Base-by-base conservation (phyloP, 2,888 invertebrate species). In the Yponomeuta evonymella region DNA sequence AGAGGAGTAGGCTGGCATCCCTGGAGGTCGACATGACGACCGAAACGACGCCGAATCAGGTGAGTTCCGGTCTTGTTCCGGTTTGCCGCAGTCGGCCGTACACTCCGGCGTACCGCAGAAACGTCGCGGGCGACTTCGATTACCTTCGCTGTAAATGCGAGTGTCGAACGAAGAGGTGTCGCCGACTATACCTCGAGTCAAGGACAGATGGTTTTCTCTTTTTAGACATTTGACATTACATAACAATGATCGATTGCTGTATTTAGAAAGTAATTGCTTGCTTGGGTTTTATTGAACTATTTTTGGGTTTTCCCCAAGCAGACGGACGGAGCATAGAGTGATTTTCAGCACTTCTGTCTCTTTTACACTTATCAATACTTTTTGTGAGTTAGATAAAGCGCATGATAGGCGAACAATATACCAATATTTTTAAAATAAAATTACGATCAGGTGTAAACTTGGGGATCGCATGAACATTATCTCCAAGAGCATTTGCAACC, bases 11-110 rank as follows among this genome's bases (percentile, higher is more conserved):
- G 75, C 77, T 87, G 74, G 85, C 86, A 76, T 83, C 86, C 75
- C 75, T 81, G 74, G 86, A 86, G 80, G 85, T 78, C 80, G 86
- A 86, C 75, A 93, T 92, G 93, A 93, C 92, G 76, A 92, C 92
- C 75, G 93, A 92, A 77, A 92, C 92, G 76, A 90, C 90, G 87
- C 93, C 91, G 77, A 92, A 85, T 74, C 92, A 92, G 92, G 93
- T 93, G 77, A 77, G 82, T 71, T 58, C 15, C 15, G 8, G 15
- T 5, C 12, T 58, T 58, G 15, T 58, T 15, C 51, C 51, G 51
- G 2, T 58, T 43, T 70, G 68, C 51, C 68, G 68, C 68, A 68
- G 23, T 58, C 64, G n/a, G 30, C 74, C 1, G 51, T 58, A 58
- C 51, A 58, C 3, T 58, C 15, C 15, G 15, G 2, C 9, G 43